Evolutionary conservation across 2,888 invertebrate species (phyloP), one percentile per base, ranked within the genome.

Genomic region (Cyclophora punctaria): DNA sequence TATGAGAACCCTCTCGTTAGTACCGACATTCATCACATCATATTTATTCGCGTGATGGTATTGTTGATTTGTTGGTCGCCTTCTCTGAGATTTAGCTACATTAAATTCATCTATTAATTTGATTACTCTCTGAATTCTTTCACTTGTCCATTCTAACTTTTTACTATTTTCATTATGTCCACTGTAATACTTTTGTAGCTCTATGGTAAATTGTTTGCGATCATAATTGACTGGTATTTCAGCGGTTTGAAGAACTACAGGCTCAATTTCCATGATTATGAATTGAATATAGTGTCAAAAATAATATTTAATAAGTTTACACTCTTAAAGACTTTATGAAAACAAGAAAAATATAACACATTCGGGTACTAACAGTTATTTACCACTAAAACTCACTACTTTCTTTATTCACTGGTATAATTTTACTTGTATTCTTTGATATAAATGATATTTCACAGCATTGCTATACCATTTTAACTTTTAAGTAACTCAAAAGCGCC

Each of bases 21-120:
- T n/a, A 35, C 53, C 45, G 48, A 55, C 3, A 46, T 3, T 52
- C 56, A 61, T 53, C 1, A 56, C 37, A 20, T 64, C 63, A 46
- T 66, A 65, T 40, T 66, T 64, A 42, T 41, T 52, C 1, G 59
- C 56, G 20, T 53, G 42, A 53, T 60, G 37, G 43, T 62, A 62
- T 46, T 59, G 45, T 44, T 51, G 48, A 42, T 49, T 6, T 7
- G 54, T 50, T 2, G 55, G 48, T 34, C 57, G 53, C 40, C 7
- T 46, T 20, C 47, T 45, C 37, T 42, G 7, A 48, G n/a, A 3
- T 48, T 50, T 49, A 35, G 42, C 46, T 45, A 34, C 3, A 41
- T 48, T 47, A 37, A 41, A 51, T 3, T 43, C 45, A n/a, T 51
- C 51, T 41, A 55, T 33, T 40, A 57, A 42, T 52, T 55, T 49